Conservation (phyloP, 2,888 invertebrate genomes). For the Stegophylla sp. region DNA sequence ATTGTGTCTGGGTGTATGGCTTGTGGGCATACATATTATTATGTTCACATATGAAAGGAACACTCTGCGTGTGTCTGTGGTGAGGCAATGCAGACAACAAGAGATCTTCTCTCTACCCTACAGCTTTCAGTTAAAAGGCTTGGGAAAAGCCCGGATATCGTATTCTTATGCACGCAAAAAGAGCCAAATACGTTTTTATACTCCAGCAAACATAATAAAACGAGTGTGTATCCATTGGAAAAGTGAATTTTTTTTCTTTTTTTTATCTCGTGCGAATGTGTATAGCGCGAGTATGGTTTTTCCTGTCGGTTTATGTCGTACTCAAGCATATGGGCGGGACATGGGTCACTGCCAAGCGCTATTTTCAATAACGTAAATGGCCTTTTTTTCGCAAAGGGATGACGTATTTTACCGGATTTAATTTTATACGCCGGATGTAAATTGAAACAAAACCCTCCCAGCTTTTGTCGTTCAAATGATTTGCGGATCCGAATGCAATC, state of each 20-base stretch:
- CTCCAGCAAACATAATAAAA: conserved; percentile 53
- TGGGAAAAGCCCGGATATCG: conserved; percentile 39
- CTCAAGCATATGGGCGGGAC: conserved; percentile 28
- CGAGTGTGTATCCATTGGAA: conserved; percentile 49
- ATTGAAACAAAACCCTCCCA: conserved; percentile 43
- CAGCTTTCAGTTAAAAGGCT: conserved; percentile 14
- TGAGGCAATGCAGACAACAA: conserved; percentile 4
- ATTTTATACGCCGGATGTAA: conserved; percentile 46
- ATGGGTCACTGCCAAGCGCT: conserved; percentile 55
- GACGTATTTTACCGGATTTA: conserved; percentile 52
- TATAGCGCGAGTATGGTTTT: neutral
- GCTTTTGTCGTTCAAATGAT: conserved; percentile 40
- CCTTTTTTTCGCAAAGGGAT: conserved; percentile 21
- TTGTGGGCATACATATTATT: conserved; percentile 12
- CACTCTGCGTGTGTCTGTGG: conserved; percentile 1
- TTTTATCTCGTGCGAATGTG: conserved; percentile 6
- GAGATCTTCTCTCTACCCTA: conserved; percentile 19
- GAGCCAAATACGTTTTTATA: conserved; percentile 56
- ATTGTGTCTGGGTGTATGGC: conserved; percentile 25
- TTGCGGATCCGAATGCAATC: conserved; percentile 39
- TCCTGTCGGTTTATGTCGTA: conserved; percentile 16
- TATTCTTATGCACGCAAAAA: conserved; percentile 30
- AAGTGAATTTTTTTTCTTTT: conserved; percentile 38
- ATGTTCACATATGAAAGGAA: conserved; percentile 19
- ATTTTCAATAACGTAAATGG: conserved; percentile 57